These are phyloP conservation scores for Marmota flaviventris DNA, from an alignment of 2,113 vertebrate genomes.

Conservation along the genomic window DNA sequence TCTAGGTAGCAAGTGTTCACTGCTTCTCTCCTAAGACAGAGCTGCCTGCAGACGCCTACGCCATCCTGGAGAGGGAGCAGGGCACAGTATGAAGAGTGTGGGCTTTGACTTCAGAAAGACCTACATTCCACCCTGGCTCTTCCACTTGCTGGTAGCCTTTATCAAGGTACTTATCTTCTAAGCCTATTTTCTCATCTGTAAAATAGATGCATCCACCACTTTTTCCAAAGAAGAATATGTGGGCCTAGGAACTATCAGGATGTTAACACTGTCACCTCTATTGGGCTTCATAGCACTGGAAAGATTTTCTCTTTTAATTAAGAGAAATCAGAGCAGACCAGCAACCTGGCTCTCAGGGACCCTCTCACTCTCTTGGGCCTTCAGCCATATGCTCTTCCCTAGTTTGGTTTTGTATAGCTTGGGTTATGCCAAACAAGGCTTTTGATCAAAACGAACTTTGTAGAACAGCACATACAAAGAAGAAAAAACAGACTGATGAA, in stretches of 20 bases:
- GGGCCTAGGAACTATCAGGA: neutral
- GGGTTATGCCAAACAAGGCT: neutral
- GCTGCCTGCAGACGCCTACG: neutral
- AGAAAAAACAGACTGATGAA: neutral
- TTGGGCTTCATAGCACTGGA: neutral
- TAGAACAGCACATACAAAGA: neutral
- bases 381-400: neutral
- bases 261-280: neutral
- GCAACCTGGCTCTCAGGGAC: neutral
- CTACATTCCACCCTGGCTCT: neutral
- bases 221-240: neutral
- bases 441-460: slow-evolving; percentile 22
- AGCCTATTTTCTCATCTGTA: neutral
- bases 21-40: neutral
- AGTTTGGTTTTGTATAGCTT: neutral
- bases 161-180: neutral
- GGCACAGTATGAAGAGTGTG: too few species aligned
- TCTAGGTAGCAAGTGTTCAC: neutral
- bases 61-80: neutral
- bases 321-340: neutral
- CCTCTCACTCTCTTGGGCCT: neutral
- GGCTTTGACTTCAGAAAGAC: neutral
- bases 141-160: neutral
- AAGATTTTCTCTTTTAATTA: neutral
- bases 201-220: neutral